These are phyloP conservation scores for Drosophila setifemur DNA, from an alignment of 1,140 invertebrate genomes.

Conservation along the genomic window DNA sequence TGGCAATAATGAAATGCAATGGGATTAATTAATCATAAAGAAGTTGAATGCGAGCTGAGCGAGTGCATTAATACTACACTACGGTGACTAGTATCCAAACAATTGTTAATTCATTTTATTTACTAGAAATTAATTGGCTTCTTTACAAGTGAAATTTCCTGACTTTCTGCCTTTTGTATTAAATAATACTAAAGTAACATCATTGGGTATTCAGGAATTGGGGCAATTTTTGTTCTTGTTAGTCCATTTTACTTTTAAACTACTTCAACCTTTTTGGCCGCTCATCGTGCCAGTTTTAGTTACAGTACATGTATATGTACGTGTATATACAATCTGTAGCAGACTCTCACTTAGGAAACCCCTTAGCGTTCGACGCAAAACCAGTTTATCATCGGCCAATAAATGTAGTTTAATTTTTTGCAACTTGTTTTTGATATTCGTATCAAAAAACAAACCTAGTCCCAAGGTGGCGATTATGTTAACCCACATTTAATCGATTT, in stretches of 20 bases:
- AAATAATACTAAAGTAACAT: neutral
- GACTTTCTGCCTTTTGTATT: neutral
- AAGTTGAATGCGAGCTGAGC: neutral
- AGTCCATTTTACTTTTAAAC: neutral
- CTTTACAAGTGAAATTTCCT: neutral
- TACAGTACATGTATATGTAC: slow-evolving; percentile 10
- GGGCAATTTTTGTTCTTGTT: neutral
- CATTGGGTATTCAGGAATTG: neutral
- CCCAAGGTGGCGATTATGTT: slow-evolving; percentile 23
- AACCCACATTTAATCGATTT: slow-evolving; percentile 50
- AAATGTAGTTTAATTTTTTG: slow-evolving; percentile 36
- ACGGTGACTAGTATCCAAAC: neutral
- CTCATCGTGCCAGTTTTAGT: slow-evolving; percentile 14
- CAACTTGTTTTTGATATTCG: slow-evolving; percentile 38
- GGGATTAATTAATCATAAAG: neutral
- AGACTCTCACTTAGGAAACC: slow-evolving; percentile 28
- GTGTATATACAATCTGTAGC: neutral
- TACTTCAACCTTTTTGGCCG: neutral
- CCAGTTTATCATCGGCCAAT: slow-evolving; percentile 43
- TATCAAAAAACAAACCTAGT: slow-evolving; percentile 34
- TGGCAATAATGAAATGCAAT: slow-evolving; percentile 10
- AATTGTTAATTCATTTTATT: slow-evolving; percentile 8
- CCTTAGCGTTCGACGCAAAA: slow-evolving; percentile 20
- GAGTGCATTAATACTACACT: too few relatives aligned
- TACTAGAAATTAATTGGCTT: neutral